A percentile compares a stretch with the other conserved stretches of the same genome.
phyloP scores from a whole-genome alignment of 2,113 vertebrate species.

The Eudyptes chrysolophus region DNA sequence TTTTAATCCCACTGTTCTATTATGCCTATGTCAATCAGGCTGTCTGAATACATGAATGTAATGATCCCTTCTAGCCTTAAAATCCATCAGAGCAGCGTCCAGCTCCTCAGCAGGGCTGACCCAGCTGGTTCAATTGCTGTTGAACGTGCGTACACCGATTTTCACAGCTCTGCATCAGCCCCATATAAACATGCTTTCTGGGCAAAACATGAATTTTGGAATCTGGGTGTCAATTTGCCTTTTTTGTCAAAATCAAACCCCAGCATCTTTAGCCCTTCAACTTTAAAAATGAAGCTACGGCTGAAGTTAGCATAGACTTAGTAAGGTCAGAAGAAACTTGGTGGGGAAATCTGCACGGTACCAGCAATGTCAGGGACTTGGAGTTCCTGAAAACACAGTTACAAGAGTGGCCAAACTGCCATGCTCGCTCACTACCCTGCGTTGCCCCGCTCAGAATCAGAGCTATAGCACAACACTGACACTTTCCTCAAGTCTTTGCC shows the following conservation, averaged over 20 bases:
- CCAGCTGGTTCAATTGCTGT: accelerated
- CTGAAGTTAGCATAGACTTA: not conserved
- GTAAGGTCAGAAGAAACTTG: not conserved
- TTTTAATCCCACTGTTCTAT: not conserved
- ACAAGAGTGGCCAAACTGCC: not conserved
- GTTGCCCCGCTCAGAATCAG: not conserved
- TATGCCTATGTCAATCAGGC: not conserved
- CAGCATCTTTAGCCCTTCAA: not conserved
- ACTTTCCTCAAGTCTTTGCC: not conserved
- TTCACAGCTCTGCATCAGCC: not conserved
- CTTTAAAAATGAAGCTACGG: not conserved
- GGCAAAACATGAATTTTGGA: not conserved
- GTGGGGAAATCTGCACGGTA: accelerated
- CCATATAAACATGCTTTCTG: too few relatives aligned
- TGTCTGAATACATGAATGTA: not conserved
- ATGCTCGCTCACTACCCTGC: accelerated
- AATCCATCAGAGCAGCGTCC: not conserved
- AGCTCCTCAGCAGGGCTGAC: not conserved
- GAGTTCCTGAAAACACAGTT: accelerated
- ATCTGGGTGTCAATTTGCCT: not conserved
- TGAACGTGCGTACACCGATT: accelerated
- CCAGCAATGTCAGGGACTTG: accelerated
- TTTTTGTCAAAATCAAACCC: not conserved
- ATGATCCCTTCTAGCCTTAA: not conserved
- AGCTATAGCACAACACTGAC: not conserved